Conservation (phyloP, 92 coral and sea anemone species). For the Virgularia gustaviana region DNA sequence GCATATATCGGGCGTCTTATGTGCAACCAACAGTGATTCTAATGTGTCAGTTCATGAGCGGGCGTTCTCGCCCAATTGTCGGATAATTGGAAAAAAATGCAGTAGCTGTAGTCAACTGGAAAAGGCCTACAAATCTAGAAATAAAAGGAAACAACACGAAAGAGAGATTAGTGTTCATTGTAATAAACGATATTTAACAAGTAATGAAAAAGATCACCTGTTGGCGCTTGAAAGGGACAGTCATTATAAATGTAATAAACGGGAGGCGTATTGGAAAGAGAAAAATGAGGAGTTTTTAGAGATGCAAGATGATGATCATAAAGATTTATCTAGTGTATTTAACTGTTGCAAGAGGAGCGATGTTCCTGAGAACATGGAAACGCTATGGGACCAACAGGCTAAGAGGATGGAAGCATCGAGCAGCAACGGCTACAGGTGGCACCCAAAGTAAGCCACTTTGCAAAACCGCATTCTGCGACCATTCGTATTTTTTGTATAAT, state of each 20-base stretch:
- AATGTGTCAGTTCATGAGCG: neutral
- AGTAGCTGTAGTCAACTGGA: conserved; percentile 2
- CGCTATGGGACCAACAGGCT: conserved; percentile 33
- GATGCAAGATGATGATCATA: conserved; percentile 22
- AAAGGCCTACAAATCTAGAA: neutral
- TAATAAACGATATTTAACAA: conserved; percentile 26
- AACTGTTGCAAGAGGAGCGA: neutral
- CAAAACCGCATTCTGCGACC: neutral
- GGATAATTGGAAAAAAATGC: conserved; percentile 32
- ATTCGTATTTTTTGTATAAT: neutral
- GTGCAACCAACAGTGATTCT: neutral
- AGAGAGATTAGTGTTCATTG: conserved; percentile 8
- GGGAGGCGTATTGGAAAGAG: conserved; percentile 37
- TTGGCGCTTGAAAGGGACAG: conserved; percentile 27
- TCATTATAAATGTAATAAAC: conserved; percentile 20
- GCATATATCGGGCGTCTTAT: neutral
- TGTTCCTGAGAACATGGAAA: conserved; percentile 7
- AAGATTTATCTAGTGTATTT: conserved; percentile 30
- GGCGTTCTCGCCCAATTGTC: conserved; percentile 14
- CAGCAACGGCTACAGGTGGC: conserved; percentile 20
- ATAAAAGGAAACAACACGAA: neutral
- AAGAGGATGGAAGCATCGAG: neutral
- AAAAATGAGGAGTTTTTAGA: neutral
- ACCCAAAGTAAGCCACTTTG: conserved; percentile 40
- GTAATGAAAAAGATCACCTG: conserved; percentile 24